Base-by-base conservation (phyloP, 2,797 vertebrate genomes). In the Pipistrellus pipistrellus region DNA sequence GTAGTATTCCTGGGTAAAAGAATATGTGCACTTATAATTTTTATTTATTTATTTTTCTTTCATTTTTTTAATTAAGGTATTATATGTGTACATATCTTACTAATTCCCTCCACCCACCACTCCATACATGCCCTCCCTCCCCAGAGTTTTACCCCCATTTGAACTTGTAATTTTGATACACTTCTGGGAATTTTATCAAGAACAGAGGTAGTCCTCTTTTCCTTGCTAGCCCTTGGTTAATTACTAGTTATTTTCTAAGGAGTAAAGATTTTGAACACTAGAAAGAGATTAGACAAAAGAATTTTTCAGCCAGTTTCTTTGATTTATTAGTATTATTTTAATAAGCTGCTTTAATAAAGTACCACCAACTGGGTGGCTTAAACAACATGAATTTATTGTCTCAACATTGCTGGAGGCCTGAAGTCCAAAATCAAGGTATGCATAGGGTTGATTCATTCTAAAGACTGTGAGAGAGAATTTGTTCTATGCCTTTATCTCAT, bases 1-100 rank as follows among this genome's bases (percentile, higher is more conserved):
- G 13, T 71, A 88, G 72, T 57, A 88, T 85, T 55, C 9, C 23
- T 68, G 35, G 27, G 46, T 77, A 23, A 87, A 73, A 81, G 17
- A 44, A 13, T 71, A 71, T 76, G 8, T 94, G 6, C 32, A 44
- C 66, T 94, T 77, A 84, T 89, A 90, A 27, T 80, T 88, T 88
- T 85, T 38, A 38, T 38, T 38, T 38, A 38, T 41, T 41, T 41
- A 41, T 41, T 41, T 41, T 41, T 41, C 6, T 41, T 41, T 41
- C 38, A 41, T 41, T 41, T 41, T 41, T 41, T 41, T 6, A 41
- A 41, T 41, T 41, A 41, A 7, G 38, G 38, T 41, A 41, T 41
- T 41, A 41, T 41, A 41, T 41, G 38, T 41, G 38, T 41, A 41
- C 38, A 41, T 41, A 41, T 41, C 38, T 6, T 41, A 41, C 38